A percentile compares a stretch with the other conserved stretches of the same genome.
Evolutionary conservation across 2,888 invertebrate genomes (phyloP).

Genomic region (Sceliomorpha sp.): DNA sequence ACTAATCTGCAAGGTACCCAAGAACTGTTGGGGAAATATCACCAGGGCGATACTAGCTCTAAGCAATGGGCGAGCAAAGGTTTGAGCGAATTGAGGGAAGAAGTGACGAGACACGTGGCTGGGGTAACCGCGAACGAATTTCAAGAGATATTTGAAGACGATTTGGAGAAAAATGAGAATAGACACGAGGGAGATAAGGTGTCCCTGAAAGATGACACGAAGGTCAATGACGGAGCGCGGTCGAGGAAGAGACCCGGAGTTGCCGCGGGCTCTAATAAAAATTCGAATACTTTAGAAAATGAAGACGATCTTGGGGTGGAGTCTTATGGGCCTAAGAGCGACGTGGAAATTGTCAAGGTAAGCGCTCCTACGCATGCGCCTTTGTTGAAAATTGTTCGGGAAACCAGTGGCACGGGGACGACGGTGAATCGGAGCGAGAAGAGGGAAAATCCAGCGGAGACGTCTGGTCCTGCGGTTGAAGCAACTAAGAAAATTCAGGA

Average conservation of each 20-base stretch:
- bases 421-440: conserved; percentile 3
- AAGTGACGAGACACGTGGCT: conserved; percentile 22
- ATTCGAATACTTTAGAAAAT: conserved; percentile 57
- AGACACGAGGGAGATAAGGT: conserved; percentile 35
- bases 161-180: conserved; percentile 11
- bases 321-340: conserved; percentile 61
- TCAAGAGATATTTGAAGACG: conserved; percentile 41
- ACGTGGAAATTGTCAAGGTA: conserved; percentile 65
- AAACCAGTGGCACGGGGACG: conserved; percentile 6
- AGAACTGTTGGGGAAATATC: conserved; percentile 1
- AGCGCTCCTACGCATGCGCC: conserved; percentile 58
- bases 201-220: conserved; percentile 70
- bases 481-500: conserved; percentile 11
- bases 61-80: not conserved
- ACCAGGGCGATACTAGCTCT: not conserved
- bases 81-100: conserved; percentile 42
- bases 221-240: conserved; percentile 58
- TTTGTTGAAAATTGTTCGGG: conserved; percentile 47
- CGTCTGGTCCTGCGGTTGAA: no score
- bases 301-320: conserved; percentile 27
- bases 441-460: conserved; percentile 12
- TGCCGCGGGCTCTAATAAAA: conserved; percentile 34
- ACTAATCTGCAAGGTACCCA: not conserved
- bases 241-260: conserved; percentile 34
- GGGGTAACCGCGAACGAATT: conserved; percentile 23